Conservation (phyloP, 1,140 invertebrate genomes). For the Meloidogyne exigua region DNA sequence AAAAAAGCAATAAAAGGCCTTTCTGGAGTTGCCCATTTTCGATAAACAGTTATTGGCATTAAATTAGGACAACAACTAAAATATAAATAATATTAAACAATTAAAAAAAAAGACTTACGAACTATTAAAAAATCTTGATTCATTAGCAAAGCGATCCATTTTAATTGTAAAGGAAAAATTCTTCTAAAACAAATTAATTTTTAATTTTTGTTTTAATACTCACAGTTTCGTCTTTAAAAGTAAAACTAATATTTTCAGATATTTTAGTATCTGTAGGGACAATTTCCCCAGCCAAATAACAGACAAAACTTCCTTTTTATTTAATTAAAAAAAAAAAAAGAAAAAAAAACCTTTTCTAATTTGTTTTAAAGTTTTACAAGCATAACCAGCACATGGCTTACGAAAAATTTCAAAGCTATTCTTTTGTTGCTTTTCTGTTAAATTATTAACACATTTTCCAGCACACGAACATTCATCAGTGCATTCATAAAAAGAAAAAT, state of each 20-base stretch:
- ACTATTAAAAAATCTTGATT: slow-evolving; percentile 20
- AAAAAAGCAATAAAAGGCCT: slow-evolving; percentile 14
- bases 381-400: background rate
- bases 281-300: slow-evolving; percentile 16
- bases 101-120: slow-evolving; percentile 10
- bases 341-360: slow-evolving; percentile 20
- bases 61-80: slow-evolving; percentile 22
- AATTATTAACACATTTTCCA: slow-evolving; percentile 7
- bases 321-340: background rate
- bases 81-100: background rate
- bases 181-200: background rate
- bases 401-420: slow-evolving; percentile 15
- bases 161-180: slow-evolving; percentile 1
- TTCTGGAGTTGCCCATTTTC: slow-evolving; percentile 12
- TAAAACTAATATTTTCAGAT: slow-evolving; percentile 8
- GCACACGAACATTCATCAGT: background rate
- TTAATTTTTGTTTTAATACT: background rate
- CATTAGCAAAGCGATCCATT: slow-evolving; percentile 8
- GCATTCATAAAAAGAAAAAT: slow-evolving; percentile 10
- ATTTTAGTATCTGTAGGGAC: slow-evolving; percentile 10
- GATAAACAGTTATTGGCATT: background rate
- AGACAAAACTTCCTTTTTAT: slow-evolving; percentile 19
- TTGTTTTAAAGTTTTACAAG: slow-evolving; percentile 5
- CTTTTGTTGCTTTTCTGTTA: background rate
- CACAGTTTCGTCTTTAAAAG: slow-evolving; percentile 8